Percentiles rank a stretch among this genome's conserved stretches.
These are phyloP conservation scores for Excalfactoria chinensis DNA, from an alignment of 2,113 vertebrate genomes.

Conservation along the genomic window DNA sequence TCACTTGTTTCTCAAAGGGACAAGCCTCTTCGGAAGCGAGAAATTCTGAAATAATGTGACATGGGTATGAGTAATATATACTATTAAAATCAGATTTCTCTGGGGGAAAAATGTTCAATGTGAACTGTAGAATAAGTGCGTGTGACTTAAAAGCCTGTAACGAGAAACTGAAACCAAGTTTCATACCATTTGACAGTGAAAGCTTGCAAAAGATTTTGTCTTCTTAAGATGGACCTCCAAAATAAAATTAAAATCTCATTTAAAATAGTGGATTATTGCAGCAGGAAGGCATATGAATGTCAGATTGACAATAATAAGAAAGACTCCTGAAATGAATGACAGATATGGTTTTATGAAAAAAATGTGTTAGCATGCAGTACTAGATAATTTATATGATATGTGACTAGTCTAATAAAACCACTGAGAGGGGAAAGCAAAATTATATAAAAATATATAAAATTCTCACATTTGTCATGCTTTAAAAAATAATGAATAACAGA, in stretches of 20 bases:
- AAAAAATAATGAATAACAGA: background rate
- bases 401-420: background rate
- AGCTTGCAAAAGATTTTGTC: background rate
- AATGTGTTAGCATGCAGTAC: background rate
- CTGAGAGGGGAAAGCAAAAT: background rate
- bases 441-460: background rate
- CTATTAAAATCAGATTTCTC: background rate
- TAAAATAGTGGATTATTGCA: background rate
- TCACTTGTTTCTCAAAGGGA: background rate
- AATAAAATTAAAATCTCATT: background rate
- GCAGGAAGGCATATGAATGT: background rate
- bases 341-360: background rate
- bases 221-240: background rate
- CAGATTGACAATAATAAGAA: background rate
- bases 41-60: background rate
- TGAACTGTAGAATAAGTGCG: background rate
- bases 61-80: background rate
- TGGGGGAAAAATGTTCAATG: background rate
- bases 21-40: background rate
- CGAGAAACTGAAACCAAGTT: background rate
- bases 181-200: background rate
- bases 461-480: background rate
- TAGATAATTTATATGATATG: background rate
- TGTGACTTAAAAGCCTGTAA: background rate
- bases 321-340: background rate